Percentiles rank a stretch among this genome's conserved stretches.
These are phyloP conservation scores for Nephrotoma appendiculata DNA, from an alignment of 2,888 invertebrate genomes.

Conservation along the genomic window DNA sequence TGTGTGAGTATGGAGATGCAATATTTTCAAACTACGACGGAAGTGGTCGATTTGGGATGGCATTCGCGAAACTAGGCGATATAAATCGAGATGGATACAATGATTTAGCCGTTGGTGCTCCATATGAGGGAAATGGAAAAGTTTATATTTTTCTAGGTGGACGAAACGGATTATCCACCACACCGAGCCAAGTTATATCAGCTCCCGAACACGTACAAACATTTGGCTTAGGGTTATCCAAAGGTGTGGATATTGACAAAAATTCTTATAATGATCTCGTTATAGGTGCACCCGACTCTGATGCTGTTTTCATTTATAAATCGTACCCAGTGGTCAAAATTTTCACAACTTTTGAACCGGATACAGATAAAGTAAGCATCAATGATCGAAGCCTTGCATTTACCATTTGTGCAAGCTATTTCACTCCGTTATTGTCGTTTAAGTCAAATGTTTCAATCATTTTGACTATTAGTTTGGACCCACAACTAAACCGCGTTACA, in stretches of 20 bases:
- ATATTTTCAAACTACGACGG: constrained; percentile 13
- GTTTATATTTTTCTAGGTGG: constrained; percentile 65
- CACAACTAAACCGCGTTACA: neutral
- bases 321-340: constrained; percentile 17
- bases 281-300: constrained; percentile 20
- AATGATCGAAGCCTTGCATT: constrained; percentile 15
- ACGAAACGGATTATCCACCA: constrained; percentile 38
- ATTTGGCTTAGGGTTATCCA: constrained; percentile 14
- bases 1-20: constrained; percentile 23
- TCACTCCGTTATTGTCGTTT: neutral
- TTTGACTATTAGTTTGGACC: constrained; percentile 14
- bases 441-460: neutral
- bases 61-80: constrained; percentile 29
- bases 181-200: constrained; percentile 38
- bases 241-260: constrained; percentile 23
- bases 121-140: constrained; percentile 53
- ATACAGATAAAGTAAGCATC: constrained; percentile 25
- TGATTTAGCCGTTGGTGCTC: constrained; percentile 55
- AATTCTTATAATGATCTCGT: constrained; percentile 13
- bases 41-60: constrained; percentile 7
- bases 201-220: neutral
- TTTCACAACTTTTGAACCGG: constrained; percentile 5
- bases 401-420: neutral
- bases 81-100: constrained; percentile 44
- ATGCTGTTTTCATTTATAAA: constrained; percentile 20